Percentiles rank a stretch among this genome's conserved stretches.
Conservation (phyloP, 2,797 vertebrate species). For the Pangasius larnaudii region DNA sequence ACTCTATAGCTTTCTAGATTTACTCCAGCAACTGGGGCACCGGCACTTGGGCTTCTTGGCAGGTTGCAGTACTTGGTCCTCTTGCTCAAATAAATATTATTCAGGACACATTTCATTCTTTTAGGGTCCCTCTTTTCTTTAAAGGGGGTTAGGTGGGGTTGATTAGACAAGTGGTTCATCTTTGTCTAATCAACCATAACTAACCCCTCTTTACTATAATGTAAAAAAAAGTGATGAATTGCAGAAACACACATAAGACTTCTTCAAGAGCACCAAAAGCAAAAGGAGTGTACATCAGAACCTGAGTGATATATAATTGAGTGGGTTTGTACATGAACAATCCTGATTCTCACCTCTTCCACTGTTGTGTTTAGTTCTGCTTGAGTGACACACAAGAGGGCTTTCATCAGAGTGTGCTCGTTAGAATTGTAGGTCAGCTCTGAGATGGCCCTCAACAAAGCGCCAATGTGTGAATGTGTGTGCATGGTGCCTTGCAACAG, state of each 20-base stretch:
- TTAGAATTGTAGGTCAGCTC: not conserved
- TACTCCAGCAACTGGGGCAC: not conserved
- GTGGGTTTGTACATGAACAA: not conserved
- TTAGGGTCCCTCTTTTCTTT: not conserved
- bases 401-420: not conserved
- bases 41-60: not conserved
- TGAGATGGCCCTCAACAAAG: not conserved
- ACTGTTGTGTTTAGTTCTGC: not conserved
- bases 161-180: not conserved
- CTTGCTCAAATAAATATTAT: not conserved
- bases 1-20: not conserved
- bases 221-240: not conserved
- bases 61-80: not conserved
- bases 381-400: not conserved
- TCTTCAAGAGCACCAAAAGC: not conserved
- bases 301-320: not conserved
- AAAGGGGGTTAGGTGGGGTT: not conserved
- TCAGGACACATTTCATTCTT: not conserved
- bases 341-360: not conserved
- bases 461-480: not conserved
- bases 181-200: not conserved
- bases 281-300: not conserved
- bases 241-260: not conserved
- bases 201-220: not conserved
- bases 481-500: not conserved